These are phyloP conservation scores for Theretra japonica DNA, from an alignment of 2,888 invertebrate species.

Conservation along the genomic window DNA sequence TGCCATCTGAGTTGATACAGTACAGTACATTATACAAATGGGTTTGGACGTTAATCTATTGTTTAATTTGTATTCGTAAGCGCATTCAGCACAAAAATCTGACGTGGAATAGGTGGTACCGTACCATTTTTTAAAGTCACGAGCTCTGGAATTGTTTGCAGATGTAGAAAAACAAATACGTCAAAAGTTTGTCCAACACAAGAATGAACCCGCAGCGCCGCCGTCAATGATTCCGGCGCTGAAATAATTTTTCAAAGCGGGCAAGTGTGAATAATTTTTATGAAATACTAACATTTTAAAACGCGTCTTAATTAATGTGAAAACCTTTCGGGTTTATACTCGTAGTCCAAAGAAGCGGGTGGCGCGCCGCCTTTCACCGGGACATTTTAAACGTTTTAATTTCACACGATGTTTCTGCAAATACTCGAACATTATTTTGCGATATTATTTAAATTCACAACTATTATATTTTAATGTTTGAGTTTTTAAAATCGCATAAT, in stretches of 20 bases:
- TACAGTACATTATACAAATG: too few species aligned
- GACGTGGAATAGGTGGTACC: neutral
- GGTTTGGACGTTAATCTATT: too few species aligned
- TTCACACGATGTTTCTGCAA: neutral
- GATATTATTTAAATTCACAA: neutral
- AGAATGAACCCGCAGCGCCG: neutral
- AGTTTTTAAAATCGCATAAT: too few species aligned
- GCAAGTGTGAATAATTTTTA: slow-evolving; percentile 15
- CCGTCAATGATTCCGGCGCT: neutral
- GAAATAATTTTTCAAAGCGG: slow-evolving; percentile 1
- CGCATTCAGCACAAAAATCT: neutral
- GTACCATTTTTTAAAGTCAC: too few species aligned
- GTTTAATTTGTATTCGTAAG: too few species aligned
- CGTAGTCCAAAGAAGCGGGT: neutral
- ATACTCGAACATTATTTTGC: neutral
- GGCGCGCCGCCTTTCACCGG: neutral
- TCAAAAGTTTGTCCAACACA: neutral
- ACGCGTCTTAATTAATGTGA: slow-evolving; percentile 19
- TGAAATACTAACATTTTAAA: slow-evolving; percentile 24
- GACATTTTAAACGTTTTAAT: slow-evolving; percentile 12
- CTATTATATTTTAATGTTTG: too few species aligned
- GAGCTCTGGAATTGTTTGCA: too few species aligned
- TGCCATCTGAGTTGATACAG: too few species aligned
- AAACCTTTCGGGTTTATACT: neutral
- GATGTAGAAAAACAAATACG: neutral